Evolutionary conservation across 2,888 invertebrate species (phyloP).

Genomic region (Hipparchia semele): DNA sequence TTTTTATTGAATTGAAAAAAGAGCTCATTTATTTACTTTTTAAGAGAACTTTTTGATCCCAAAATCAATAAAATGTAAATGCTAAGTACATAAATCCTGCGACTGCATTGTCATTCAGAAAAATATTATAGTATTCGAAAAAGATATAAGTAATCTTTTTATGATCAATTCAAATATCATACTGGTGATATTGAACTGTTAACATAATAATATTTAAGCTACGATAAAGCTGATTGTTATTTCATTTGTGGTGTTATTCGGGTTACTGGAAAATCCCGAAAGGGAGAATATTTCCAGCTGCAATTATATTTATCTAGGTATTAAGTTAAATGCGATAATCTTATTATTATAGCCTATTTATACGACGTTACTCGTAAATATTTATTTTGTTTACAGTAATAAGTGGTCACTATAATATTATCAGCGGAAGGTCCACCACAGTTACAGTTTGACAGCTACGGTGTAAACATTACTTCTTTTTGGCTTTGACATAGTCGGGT

Average conservation of each 20-base stretch:
- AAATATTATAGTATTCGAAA: too few relatives aligned
- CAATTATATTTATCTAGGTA: neutral
- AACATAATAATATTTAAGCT: neutral
- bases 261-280: slow-evolving; percentile 7
- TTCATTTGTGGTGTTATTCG: slow-evolving; percentile 9
- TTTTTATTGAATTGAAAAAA: too few relatives aligned
- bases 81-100: too few relatives aligned
- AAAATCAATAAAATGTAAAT: too few relatives aligned
- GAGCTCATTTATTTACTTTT: too few relatives aligned
- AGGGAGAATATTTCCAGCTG: neutral
- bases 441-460: too few relatives aligned
- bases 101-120: too few relatives aligned
- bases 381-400: neutral
- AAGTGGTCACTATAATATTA: too few relatives aligned
- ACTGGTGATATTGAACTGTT: neutral
- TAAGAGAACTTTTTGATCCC: too few relatives aligned
- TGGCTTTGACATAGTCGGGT: too few relatives aligned
- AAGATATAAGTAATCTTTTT: neutral
- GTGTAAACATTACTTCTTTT: too few relatives aligned
- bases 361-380: slow-evolving; percentile 1
- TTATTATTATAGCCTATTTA: neutral
- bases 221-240: slow-evolving; percentile 14
- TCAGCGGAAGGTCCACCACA: too few relatives aligned
- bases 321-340: neutral
- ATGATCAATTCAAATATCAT: neutral